Conservation (phyloP, 2,113 vertebrate species). For the Neomonachus schauinslandi region DNA sequence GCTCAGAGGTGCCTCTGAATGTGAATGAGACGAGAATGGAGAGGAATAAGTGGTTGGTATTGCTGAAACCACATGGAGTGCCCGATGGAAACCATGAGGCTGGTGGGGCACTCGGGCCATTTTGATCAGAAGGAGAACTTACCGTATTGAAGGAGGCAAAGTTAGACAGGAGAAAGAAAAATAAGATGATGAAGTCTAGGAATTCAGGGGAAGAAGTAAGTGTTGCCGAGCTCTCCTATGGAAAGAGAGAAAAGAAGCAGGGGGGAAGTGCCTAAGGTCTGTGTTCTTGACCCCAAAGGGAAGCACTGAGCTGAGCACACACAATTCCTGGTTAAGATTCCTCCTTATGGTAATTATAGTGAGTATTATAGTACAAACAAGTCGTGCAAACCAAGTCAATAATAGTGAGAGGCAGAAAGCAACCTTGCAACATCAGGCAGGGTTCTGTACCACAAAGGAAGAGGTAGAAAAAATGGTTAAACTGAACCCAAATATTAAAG, state of each 20-base stretch:
- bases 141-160: neutral
- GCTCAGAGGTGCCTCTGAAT: neutral
- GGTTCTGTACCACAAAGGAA: neutral
- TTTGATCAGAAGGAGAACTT: neutral
- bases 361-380: neutral
- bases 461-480: neutral
- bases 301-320: neutral
- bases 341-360: neutral
- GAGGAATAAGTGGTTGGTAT: accelerated
- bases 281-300: neutral
- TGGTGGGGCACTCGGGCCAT: neutral
- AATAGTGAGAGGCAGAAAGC: neutral
- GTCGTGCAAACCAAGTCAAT: neutral
- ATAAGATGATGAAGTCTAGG: neutral
- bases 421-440: neutral
- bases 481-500: neutral
- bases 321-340: neutral
- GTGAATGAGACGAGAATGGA: neutral
- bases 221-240: neutral
- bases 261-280: neutral
- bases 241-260: neutral
- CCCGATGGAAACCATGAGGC: neutral
- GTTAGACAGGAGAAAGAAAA: neutral
- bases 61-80: neutral
- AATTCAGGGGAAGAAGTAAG: neutral